Base-by-base conservation (phyloP, 2,888 invertebrate genomes). In the Eumacrocentrus americanus region DNA sequence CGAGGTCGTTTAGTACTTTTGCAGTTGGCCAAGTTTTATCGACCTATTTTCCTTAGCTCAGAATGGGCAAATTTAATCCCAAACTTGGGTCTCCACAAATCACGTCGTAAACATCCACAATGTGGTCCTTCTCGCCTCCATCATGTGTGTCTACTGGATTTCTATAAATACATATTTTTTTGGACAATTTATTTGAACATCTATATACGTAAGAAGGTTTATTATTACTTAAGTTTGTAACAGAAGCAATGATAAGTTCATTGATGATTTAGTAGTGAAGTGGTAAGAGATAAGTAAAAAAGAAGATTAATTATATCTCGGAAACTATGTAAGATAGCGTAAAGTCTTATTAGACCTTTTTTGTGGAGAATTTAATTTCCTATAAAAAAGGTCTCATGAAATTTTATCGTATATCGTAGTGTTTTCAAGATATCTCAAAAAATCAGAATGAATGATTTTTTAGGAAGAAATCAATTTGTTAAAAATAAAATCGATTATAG, bases 31-130 rank as follows among this genome's bases (percentile, higher is more conserved):
- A 75, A 78, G 70, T 78, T 78, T 77, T 75, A 72, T 74, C 75
- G 67, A 67, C 72, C 75, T 74, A 78, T 77, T 77, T 74, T 74
- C 75, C 73, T 72, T 75, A 72, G 62, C 73, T 70, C 72, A 70
- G 72, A 77, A 77, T 72, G 74, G 74, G 71, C 72, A 70, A 77
- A 78, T 78, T 78, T 78, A 77, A 78, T 78, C 76, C 72, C 65
- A 70, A 76, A 77, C 75, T 76, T 73, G 69, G 68, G 62, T 72
- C 65, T 67, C 78, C 78, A 76, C 78, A 76, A 78, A 78, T 79
- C 78, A 78, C 78, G 72, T 72, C 76, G 72, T 78, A 77, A 78
- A 77, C 78, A 75, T 74, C 70, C 67, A 64, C 62, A 66, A 72
- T 71, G 62, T 62, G 56, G 42, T 63, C 65, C 37, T 12, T 18